Percentiles rank a stretch among this genome's conserved stretches.
Evolutionary conservation across 2,888 invertebrate genomes (phyloP).

Genomic region (Mesorhabditis spiculigera): DNA sequence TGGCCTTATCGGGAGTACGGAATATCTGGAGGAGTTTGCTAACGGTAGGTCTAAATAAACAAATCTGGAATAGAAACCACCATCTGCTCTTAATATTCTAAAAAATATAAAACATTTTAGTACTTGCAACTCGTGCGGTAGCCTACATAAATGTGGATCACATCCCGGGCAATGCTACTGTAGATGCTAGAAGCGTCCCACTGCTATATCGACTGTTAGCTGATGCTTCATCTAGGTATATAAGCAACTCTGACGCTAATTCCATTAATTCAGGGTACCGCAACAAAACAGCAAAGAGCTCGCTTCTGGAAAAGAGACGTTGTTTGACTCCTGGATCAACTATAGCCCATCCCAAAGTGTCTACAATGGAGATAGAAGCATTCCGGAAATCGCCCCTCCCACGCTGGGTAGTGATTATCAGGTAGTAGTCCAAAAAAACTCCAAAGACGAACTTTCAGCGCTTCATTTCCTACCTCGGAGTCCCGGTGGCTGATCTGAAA

Average conservation of each 20-base stretch:
- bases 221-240: conserved; percentile 22
- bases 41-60: background rate
- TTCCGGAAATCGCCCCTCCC: conserved; percentile 32
- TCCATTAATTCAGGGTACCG: conserved; percentile 17
- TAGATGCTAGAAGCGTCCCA: conserved; percentile 31
- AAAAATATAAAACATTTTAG: background rate
- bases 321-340: conserved; percentile 32
- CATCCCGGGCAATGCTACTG: conserved; percentile 30
- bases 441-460: conserved; percentile 13
- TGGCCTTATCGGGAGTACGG: conserved; percentile 61
- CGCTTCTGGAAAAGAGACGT: conserved; percentile 17
- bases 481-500: conserved; percentile 32
- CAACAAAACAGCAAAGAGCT: conserved; percentile 19
- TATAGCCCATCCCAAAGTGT: conserved; percentile 14
- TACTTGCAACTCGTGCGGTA: conserved; percentile 21
- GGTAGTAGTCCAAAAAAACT: conserved; percentile 10
- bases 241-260: background rate
- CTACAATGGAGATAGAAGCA: conserved; percentile 18
- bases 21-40: conserved; percentile 62
- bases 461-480: conserved; percentile 29
- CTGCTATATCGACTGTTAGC: conserved; percentile 26
- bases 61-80: background rate
- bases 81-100: background rate
- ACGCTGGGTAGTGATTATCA: conserved; percentile 33
- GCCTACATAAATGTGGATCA: conserved; percentile 43